Evolutionary conservation across 2,888 invertebrate genomes (phyloP), one percentile per base, ranked within the genome.

Genomic region (Philereme transversata): DNA sequence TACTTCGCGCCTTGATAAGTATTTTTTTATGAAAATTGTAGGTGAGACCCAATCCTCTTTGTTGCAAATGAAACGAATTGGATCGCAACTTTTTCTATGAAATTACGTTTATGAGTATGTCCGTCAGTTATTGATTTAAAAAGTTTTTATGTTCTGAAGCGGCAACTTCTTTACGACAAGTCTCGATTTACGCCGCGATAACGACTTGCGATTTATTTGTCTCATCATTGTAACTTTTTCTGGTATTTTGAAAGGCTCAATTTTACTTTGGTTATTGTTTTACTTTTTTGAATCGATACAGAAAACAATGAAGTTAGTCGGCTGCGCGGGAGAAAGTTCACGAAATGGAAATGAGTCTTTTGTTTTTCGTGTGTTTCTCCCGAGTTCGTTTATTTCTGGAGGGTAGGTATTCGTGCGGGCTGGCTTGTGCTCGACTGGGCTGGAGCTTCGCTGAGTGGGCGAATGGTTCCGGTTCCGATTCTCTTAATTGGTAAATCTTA

Each of bases 401-500:
- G 33, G 10, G 56, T 40, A 43, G 51, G 41, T 57, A 59, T 35
- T 33, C 52, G 44, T 47, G 48, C 53, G 56, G 56, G 51, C 51
- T 5, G 57, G 63, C 53, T 68, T 46, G 65, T 63, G 70, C 71
- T 69, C 64, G 55, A 60, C 71, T 73, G 68, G 68, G 73, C 70
- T 72, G 56, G 33, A 45, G 59, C 71, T 62, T 60, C 67, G 89
- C 88, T 87, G 87, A 89, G 78, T 81, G 78, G 74, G 84, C 87
- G 71, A 79, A 75, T 71, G 83, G 87, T 88, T 87, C 84, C 87
- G 86, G 83, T 81, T 69, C 82, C 82, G 88, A 86, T 85, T 86
- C 83, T 69, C 84, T 84, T 91, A 91, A 91, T 90, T 90, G 90
- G 84, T 85, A 86, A 88, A 85, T 90, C 90, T 91, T 90, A 88